These are phyloP conservation scores for Cichlasoma orientale DNA, from an alignment of 2,797 vertebrate species.

Conservation along the genomic window DNA sequence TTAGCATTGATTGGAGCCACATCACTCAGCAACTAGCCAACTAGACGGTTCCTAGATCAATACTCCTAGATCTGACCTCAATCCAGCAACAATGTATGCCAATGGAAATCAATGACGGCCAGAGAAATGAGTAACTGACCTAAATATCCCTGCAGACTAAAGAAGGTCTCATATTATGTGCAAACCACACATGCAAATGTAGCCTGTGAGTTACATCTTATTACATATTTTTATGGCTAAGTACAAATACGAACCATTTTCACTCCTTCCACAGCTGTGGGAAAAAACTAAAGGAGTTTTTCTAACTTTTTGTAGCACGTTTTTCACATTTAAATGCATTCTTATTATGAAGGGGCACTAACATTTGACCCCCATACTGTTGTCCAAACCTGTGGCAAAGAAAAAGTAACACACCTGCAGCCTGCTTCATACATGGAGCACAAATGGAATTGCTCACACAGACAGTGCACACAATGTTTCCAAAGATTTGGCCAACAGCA, in stretches of 20 bases:
- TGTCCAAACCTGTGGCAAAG: background rate
- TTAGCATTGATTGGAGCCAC: background rate
- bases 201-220: background rate
- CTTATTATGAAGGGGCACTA: too few species aligned
- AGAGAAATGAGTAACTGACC: background rate
- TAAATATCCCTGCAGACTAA: conserved; percentile 1
- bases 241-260: background rate
- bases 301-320: background rate
- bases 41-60: background rate
- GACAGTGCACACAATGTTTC: background rate
- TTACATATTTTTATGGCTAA: background rate
- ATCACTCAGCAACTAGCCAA: background rate
- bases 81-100: background rate
- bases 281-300: background rate
- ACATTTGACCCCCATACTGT: background rate
- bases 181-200: background rate
- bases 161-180: background rate
- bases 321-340: background rate
- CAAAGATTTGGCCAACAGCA: background rate
- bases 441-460: background rate
- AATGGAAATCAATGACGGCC: background rate
- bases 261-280: background rate
- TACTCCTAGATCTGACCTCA: background rate
- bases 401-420: background rate
- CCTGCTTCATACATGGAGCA: background rate